Evolutionary conservation across 2,797 vertebrate genomes (phyloP).

Genomic region (Bradypodion ventrale): DNA sequence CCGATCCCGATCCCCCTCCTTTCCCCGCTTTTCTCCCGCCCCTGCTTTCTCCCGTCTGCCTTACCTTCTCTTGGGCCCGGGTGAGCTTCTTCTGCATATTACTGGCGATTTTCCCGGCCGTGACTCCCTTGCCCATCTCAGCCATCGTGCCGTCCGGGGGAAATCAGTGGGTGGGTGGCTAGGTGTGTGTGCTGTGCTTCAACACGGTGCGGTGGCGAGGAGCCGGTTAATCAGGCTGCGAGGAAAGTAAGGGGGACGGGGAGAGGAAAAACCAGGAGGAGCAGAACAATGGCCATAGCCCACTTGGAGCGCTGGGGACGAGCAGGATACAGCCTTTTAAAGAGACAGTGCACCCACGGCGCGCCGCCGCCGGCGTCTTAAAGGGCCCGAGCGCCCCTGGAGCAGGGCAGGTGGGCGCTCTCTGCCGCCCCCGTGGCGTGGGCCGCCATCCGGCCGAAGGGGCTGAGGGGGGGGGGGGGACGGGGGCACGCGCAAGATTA

Average conservation of each 20-base stretch:
- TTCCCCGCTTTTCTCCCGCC: neutral
- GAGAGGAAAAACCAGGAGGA: conserved; percentile 46
- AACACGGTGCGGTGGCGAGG: conserved; percentile 37
- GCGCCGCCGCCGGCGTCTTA: conserved; percentile 31
- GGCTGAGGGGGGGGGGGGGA: no score
- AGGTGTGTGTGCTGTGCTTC: neutral
- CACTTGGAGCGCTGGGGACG: conserved; percentile 36
- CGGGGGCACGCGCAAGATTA: neutral
- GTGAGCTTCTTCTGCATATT: conserved; percentile 98
- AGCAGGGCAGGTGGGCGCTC: neutral
- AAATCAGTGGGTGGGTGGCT: conserved; percentile 16
- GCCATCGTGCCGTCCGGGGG: conserved; percentile 85
- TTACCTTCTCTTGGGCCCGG: conserved; percentile 96
- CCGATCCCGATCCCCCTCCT: neutral
- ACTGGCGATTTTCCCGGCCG: conserved; percentile 94
- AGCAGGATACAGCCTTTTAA: conserved; percentile 75
- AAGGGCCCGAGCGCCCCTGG: conserved; percentile 20
- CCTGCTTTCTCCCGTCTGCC: neutral
- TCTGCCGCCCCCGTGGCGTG: neutral
- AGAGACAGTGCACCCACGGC: conserved; percentile 49
- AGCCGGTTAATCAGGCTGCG: conserved; percentile 36
- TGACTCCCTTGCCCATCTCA: conserved; percentile 96
- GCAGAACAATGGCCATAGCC: conserved; percentile 62
- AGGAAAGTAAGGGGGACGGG: conserved; percentile 47
- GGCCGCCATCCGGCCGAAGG: no score